These are phyloP conservation scores for Trochalopteron elliotii DNA, from an alignment of 2,113 vertebrate genomes.

Conservation along the genomic window DNA sequence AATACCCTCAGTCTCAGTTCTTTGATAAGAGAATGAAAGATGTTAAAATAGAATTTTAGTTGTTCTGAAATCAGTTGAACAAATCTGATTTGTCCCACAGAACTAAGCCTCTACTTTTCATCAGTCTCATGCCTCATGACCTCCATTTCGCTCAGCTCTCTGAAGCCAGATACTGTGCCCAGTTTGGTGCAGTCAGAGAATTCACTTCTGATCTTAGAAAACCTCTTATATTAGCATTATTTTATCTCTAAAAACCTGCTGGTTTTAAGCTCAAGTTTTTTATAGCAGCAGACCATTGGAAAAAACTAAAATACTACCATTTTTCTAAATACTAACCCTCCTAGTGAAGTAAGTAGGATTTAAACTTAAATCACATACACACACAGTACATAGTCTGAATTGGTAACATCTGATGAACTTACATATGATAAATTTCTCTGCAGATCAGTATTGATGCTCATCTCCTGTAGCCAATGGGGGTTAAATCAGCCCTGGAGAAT, in stretches of 20 bases:
- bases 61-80: neutral
- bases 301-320: neutral
- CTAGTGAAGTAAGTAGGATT: neutral
- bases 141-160: neutral
- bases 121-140: neutral
- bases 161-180: neutral
- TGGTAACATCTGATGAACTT: neutral
- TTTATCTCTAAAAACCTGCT: neutral
- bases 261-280: neutral
- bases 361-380: neutral
- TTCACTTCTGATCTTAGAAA: neutral
- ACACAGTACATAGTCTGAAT: neutral
- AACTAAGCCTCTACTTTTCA: neutral
- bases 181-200: neutral
- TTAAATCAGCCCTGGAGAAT: neutral
- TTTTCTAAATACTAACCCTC: neutral
- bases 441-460: neutral
- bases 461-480: neutral
- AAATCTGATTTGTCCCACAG: neutral
- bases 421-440: neutral
- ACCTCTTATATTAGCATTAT: neutral
- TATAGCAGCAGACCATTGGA: neutral
- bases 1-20: neutral
- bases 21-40: neutral
- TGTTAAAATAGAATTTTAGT: neutral